A percentile compares a stretch with the other conserved stretches of the same genome.
Evolutionary conservation across 2,797 vertebrate genomes (phyloP).

Genomic region (Pterois miles): DNA sequence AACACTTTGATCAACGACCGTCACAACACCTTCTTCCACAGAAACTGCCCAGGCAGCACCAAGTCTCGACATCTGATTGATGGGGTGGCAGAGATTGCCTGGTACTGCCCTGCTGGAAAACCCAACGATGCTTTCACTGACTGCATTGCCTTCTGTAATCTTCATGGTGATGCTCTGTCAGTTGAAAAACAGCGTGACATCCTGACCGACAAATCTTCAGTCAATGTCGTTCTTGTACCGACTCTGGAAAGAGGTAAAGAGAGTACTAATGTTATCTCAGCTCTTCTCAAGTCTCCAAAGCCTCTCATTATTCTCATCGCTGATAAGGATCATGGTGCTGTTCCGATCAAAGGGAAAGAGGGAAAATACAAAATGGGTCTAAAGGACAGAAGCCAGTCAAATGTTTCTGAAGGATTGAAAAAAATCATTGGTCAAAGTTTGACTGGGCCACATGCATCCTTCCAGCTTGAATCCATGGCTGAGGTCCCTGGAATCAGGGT

Average conservation of each 20-base stretch:
- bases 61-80: slow-evolving; percentile 73
- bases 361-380: slow-evolving; percentile 70
- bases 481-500: slow-evolving; percentile 50
- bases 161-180: slow-evolving; percentile 72
- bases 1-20: slow-evolving; percentile 67
- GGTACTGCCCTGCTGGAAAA: slow-evolving; percentile 78
- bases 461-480: slow-evolving; percentile 67
- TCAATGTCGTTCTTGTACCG: slow-evolving; percentile 72
- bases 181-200: slow-evolving; percentile 69
- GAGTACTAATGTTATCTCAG: slow-evolving; percentile 23
- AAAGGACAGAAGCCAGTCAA: slow-evolving; percentile 73
- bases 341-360: slow-evolving; percentile 25
- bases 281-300: slow-evolving; percentile 40
- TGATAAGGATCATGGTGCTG: slow-evolving; percentile 27
- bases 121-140: slow-evolving; percentile 64
- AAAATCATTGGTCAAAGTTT: slow-evolving; percentile 47
- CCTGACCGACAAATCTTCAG: slow-evolving; percentile 70
- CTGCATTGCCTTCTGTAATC: slow-evolving; percentile 72
- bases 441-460: neutral
- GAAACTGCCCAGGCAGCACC: slow-evolving; percentile 68
- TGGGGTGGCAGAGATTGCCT: slow-evolving; percentile 84
- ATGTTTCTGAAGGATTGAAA: slow-evolving; percentile 65
- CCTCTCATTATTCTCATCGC: slow-evolving; percentile 75
- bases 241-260: slow-evolving; percentile 21
- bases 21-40: slow-evolving; percentile 75